phyloP scores from a whole-genome alignment of 1,140 invertebrate genomes.

The Bombus waltoni region DNA sequence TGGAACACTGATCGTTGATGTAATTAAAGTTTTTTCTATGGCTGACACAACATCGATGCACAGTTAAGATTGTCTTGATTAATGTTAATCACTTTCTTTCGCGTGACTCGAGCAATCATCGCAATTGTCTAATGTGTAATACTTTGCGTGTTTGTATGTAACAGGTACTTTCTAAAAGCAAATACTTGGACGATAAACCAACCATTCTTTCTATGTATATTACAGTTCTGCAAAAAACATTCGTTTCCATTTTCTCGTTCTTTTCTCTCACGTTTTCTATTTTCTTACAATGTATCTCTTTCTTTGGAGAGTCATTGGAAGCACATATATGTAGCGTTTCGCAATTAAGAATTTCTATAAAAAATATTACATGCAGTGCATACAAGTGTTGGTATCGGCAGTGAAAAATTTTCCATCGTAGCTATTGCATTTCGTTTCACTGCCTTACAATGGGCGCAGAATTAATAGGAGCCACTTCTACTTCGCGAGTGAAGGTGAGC shows the following conservation, averaged over 20 bases:
- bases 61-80: not conserved
- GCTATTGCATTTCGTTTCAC: conserved; percentile 10
- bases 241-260: not conserved
- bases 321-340: not conserved
- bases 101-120: not conserved
- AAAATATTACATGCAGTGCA: not conserved
- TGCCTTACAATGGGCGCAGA: conserved; percentile 32
- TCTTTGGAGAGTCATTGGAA: not conserved
- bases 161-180: conserved; percentile 1
- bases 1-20: conserved; percentile 14
- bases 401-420: conserved; percentile 17
- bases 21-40: conserved; percentile 4
- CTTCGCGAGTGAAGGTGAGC: conserved; percentile 57
- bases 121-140: not conserved
- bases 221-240: not conserved
- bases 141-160: not conserved
- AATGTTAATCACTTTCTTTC: conserved; percentile 2
- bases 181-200: no score
- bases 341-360: not conserved
- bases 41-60: not conserved
- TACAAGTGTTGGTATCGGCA: not conserved
- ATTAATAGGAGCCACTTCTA: conserved; percentile 47
- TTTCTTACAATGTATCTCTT: not conserved
- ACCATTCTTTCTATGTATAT: not conserved
- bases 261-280: not conserved